Conservation (phyloP, 2,888 invertebrate genomes). For the Muscina levida region DNA sequence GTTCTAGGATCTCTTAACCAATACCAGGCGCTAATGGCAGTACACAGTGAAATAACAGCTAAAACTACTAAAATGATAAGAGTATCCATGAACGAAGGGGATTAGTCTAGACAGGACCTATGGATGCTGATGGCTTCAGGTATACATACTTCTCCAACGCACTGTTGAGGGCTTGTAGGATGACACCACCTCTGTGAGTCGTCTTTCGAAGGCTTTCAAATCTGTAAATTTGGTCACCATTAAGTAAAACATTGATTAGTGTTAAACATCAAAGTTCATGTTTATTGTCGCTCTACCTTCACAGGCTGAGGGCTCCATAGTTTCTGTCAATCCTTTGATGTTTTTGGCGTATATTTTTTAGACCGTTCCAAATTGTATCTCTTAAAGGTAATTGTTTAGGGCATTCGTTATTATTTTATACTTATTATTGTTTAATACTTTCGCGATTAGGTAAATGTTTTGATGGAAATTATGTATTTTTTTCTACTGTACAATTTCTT, state of each 20-base stretch:
- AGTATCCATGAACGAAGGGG: neutral
- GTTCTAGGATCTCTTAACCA: constrained; percentile 97
- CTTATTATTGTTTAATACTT: constrained; percentile 9
- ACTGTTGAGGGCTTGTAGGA: constrained; percentile 96
- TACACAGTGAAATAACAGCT: constrained; percentile 91
- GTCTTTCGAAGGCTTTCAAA: constrained; percentile 97
- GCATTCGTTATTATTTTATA: constrained; percentile 7
- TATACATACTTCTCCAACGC: constrained; percentile 94
- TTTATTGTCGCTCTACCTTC: constrained; percentile 84
- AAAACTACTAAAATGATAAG: constrained; percentile 86
- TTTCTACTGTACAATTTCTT: neutral
- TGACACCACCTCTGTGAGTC: constrained; percentile 97
- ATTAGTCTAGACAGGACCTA: too few species aligned
- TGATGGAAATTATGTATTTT: constrained; percentile 36
- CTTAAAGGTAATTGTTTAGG: too few species aligned
- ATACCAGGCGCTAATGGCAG: constrained; percentile 96
- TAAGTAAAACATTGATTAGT: constrained; percentile 36
- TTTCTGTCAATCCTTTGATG: constrained; percentile 18
- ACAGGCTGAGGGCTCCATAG: constrained; percentile 92
- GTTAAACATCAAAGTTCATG: too few species aligned
- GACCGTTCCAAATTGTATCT: too few species aligned
- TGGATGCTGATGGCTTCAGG: too few species aligned
- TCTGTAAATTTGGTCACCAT: constrained; percentile 82
- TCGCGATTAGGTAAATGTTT: constrained; percentile 34
- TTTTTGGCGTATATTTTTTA: too few species aligned